Evolutionary conservation across 2,797 vertebrate species (phyloP).

Genomic region (Hapalemur alaotrensis): DNA sequence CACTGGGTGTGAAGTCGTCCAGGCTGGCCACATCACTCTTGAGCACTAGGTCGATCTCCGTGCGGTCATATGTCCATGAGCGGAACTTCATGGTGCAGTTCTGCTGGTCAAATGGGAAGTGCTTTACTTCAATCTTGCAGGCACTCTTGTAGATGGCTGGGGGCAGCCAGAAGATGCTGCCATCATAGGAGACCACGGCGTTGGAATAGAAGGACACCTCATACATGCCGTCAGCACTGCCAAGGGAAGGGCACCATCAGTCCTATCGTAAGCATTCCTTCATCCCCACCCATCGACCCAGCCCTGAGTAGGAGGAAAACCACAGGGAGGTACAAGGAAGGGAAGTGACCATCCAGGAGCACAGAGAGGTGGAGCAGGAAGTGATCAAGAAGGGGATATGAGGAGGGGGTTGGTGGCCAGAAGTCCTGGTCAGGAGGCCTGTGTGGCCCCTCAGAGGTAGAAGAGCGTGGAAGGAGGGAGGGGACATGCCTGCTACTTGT

Average conservation of each 20-base stretch:
- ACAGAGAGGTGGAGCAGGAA: neutral
- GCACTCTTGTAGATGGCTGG: constrained; percentile 98
- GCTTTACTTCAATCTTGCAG: constrained; percentile 97
- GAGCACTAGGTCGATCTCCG: constrained; percentile 96
- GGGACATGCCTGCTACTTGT: fast-evolving
- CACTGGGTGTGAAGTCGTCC: constrained; percentile 98
- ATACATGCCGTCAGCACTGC: constrained; percentile 97
- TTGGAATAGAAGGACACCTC: constrained; percentile 99
- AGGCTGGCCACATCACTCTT: constrained; percentile 95
- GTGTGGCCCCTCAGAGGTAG: neutral
- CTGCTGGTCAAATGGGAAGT: constrained; percentile 99
- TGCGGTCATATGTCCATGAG: constrained; percentile 98
- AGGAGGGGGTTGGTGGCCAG: neutral
- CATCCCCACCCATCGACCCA: neutral
- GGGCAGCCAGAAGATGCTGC: constrained; percentile 97
- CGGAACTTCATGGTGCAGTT: constrained; percentile 98
- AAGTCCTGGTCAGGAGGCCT: neutral
- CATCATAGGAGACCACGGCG: constrained; percentile 94
- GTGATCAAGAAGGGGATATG: neutral
- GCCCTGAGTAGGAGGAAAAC: neutral
- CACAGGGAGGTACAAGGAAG: neutral
- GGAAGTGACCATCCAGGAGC: neutral
- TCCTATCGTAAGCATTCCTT: neutral
- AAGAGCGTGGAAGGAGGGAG: neutral
- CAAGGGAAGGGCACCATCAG: neutral